Conservation (phyloP, 2,888 invertebrate genomes). For the Masnerella sp. region DNA sequence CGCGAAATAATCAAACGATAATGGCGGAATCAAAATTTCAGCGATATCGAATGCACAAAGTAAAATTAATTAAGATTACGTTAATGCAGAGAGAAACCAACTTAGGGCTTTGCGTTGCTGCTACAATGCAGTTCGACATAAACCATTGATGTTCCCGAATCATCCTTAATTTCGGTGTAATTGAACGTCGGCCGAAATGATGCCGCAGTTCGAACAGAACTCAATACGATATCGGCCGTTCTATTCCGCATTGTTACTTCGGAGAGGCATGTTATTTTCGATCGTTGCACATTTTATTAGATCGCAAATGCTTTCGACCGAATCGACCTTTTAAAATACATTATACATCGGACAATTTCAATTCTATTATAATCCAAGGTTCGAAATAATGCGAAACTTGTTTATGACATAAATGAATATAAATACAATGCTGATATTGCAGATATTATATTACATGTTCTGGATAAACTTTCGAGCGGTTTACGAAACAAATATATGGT, state of each 20-base stretch:
- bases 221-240: conserved; percentile 8
- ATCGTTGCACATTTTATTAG: conserved; percentile 1
- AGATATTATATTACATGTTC: too few relatives aligned
- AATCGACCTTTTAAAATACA: too few relatives aligned
- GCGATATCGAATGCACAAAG: conserved; percentile 6
- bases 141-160: conserved; percentile 23
- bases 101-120: not conserved
- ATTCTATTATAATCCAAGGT: too few relatives aligned
- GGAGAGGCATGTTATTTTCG: conserved; percentile 12
- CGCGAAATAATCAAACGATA: too few relatives aligned
- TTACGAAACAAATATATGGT: too few relatives aligned
- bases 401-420: too few relatives aligned
- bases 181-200: conserved; percentile 22
- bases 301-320: not conserved
- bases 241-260: conserved; percentile 5
- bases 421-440: too few relatives aligned
- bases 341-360: too few relatives aligned
- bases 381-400: too few relatives aligned
- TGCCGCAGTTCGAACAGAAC: conserved; percentile 13
- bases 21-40: not conserved
- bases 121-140: not conserved
- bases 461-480: too few relatives aligned
- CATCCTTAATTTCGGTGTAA: conserved; percentile 30
- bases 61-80: conserved; percentile 21
- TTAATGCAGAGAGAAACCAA: not conserved